Evolutionary conservation across 2,113 vertebrate species (phyloP), one percentile per base, ranked within the genome.

Genomic region (Puntigrus tetrazona): DNA sequence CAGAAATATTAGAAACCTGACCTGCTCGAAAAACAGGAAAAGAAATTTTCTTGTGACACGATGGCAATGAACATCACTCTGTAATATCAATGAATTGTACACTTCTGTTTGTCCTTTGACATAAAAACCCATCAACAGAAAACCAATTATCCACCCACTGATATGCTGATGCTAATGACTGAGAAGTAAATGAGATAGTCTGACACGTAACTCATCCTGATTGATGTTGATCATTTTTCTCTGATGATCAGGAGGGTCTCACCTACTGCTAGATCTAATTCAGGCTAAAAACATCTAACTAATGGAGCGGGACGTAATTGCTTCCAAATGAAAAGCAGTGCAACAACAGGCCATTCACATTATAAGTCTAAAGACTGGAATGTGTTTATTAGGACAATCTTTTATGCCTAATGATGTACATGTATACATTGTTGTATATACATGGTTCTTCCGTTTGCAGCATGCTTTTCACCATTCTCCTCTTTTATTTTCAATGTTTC

Each of bases 141-240:
- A 78, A 52, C 41, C 7, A 75, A 83, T 79, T 72, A 82, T 75
- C 29, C 25, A 34, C 31, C 29, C 5, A 76, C 57, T 29, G 72
- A 75, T 29, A 69, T 76, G 31, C 63, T 27, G 25, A 76, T 31
- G 22, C n/a, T 77, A 67, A 82, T 57, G 50, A 83, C 45, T 72
- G 63, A 79, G 29, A 34, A 63, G 22, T 52, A 61, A 85, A 72
- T 52, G 43, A 20, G 65, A 82, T 27, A 34, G 72, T 45, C 61
- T 77, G 57, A 86, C 84, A 69, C 34, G n/a, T 76, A 59, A 81
- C 27, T 65, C 43, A 38, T 31, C 5, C 47, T 65, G 84, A 86
- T 36, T 76, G 55, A 86, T 81, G 78, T 75, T 27, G 70, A 65
- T 82, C 20, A 69, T 86, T 77, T 38, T 67, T 82, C n/a, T 86